Conservation (phyloP, 2,113 vertebrate species). For the Xyrauchen texanus region DNA sequence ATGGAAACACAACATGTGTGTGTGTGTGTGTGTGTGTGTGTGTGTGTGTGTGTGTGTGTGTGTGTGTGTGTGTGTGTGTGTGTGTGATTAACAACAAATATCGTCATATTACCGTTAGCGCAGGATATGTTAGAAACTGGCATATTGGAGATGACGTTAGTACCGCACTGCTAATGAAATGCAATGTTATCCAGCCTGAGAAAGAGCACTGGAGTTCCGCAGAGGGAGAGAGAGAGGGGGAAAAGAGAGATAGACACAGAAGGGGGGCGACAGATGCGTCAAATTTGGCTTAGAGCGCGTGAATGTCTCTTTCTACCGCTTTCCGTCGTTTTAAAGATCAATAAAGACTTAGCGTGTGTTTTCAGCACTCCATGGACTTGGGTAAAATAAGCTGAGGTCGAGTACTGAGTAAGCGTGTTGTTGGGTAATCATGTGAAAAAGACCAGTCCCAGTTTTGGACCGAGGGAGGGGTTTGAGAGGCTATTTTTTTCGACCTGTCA, state of each 20-base stretch:
- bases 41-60: no score
- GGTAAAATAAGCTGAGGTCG: background rate
- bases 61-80: conserved; percentile 40
- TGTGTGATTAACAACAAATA: background rate
- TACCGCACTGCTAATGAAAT: conserved; percentile 59
- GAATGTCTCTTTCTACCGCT: conserved; percentile 30
- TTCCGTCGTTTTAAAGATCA: background rate
- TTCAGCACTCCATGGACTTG: background rate
- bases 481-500: background rate
- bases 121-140: background rate
- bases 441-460: background rate
- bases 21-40: no score
- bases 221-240: conserved; percentile 44
- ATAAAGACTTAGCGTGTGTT: background rate
- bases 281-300: conserved; percentile 25
- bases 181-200: conserved; percentile 43
- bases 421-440: background rate
- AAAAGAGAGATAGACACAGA: conserved; percentile 21
- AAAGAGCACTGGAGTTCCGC: conserved; percentile 58
- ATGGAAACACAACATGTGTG: no score
- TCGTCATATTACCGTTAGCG: background rate
- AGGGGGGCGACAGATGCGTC: conserved; percentile 49
- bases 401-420: background rate
- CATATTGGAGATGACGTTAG: conserved; percentile 19
- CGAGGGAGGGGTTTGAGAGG: background rate